These are phyloP conservation scores for Apis florea DNA, from an alignment of 1,140 invertebrate genomes.

Conservation along the genomic window DNA sequence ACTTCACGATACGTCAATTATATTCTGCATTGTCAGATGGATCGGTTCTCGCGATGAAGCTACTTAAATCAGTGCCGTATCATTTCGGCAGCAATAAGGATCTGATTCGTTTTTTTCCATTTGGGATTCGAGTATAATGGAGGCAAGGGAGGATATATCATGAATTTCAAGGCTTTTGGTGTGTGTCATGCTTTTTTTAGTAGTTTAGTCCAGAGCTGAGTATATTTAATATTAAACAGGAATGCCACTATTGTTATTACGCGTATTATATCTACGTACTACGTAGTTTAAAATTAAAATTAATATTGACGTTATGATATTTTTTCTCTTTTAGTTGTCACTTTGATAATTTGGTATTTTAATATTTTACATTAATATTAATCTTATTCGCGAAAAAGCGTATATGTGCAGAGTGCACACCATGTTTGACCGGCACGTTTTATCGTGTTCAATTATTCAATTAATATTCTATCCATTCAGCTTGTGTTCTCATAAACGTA, in stretches of 20 bases:
- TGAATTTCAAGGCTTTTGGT: conserved; percentile 39
- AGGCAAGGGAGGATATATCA: background rate
- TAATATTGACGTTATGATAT: conserved; percentile 31
- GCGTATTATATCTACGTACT: conserved; percentile 5
- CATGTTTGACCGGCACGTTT: conserved; percentile 6
- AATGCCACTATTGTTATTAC: background rate
- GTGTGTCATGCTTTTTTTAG: conserved; percentile 34
- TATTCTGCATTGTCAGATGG: conserved; percentile 61
- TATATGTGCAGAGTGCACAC: conserved; percentile 8
- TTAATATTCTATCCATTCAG: conserved; percentile 41
- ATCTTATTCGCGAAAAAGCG: conserved; percentile 14
- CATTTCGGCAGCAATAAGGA: conserved; percentile 18
- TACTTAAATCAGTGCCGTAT: conserved; percentile 65
- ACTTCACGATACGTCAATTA: conserved; percentile 78
- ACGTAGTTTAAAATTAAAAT: conserved; percentile 15
- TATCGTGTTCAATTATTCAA: conserved; percentile 17
- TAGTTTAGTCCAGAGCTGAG: background rate
- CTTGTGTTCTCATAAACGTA: conserved; percentile 20
- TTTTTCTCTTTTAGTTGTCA: conserved; percentile 22
- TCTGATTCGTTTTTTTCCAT: conserved; percentile 34
- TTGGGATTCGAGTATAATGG: background rate
- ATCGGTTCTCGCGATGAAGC: conserved; percentile 50
- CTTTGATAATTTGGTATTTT: conserved; percentile 24
- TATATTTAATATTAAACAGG: conserved; percentile 7
- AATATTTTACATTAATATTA: conserved; percentile 36